Evolutionary conservation across 2,797 vertebrate genomes (phyloP).

Genomic region (Malacoctenus gilli): DNA sequence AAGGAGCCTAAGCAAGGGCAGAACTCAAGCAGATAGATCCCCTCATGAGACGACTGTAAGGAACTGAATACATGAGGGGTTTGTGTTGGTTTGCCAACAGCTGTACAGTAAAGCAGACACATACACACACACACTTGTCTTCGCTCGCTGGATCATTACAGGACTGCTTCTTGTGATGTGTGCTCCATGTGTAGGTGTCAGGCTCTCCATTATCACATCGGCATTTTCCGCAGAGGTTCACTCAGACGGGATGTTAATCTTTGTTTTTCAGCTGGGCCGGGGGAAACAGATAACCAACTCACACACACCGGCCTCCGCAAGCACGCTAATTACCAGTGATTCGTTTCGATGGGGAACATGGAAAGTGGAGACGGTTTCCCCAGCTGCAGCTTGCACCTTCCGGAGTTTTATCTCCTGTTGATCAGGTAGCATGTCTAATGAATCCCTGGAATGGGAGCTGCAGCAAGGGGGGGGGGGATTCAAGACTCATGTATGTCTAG

Average conservation of each 20-base stretch:
- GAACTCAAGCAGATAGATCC: too few relatives aligned
- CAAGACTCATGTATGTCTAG: too few relatives aligned
- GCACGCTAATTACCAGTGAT: slow-evolving; percentile 62
- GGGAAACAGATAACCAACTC: slow-evolving; percentile 47
- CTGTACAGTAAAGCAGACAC: not conserved
- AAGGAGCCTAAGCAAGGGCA: too few relatives aligned
- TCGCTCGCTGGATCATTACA: slow-evolving; percentile 46
- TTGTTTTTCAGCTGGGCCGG: slow-evolving; percentile 25
- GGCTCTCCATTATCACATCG: slow-evolving; percentile 28
- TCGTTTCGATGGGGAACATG: slow-evolving; percentile 17
- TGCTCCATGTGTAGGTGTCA: slow-evolving; percentile 18
- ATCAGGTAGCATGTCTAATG: slow-evolving; percentile 42
- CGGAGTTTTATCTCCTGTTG: slow-evolving; percentile 34
- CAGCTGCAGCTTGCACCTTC: slow-evolving; percentile 16
- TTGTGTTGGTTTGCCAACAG: slow-evolving; percentile 11
- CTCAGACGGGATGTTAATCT: slow-evolving; percentile 42
- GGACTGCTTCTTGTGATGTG: slow-evolving; percentile 38
- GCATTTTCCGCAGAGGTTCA: slow-evolving; percentile 36
- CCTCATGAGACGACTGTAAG: too few relatives aligned
- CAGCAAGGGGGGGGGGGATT: too few relatives aligned
- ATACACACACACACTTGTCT: not conserved
- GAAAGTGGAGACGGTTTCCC: slow-evolving; percentile 22
- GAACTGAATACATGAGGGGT: slow-evolving; percentile 19
- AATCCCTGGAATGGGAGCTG: too few relatives aligned
- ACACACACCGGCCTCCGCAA: slow-evolving; percentile 53